phyloP scores from a whole-genome alignment of 2,113 vertebrate genomes.

The Microcebus tavaratra region DNA sequence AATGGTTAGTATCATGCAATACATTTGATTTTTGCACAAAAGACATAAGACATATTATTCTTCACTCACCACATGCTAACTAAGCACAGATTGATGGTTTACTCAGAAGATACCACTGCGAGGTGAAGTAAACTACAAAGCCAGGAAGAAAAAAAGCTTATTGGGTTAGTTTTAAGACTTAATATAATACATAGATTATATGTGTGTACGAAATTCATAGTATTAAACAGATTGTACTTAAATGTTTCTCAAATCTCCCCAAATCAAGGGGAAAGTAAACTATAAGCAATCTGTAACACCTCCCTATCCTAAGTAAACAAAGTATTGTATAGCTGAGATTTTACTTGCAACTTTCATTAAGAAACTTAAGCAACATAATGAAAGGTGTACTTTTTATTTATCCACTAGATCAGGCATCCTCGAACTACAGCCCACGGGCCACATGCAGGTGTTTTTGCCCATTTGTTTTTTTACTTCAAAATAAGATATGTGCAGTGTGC shows the following conservation, averaged over 20 bases:
- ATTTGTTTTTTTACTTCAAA: too few relatives aligned
- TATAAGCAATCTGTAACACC: background rate
- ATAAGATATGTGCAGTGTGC: too few relatives aligned
- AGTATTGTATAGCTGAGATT: background rate
- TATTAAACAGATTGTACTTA: constrained; percentile 41
- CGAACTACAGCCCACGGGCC: too few relatives aligned
- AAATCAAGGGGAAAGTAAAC: background rate
- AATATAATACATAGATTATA: constrained; percentile 42
- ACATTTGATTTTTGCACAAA: constrained; percentile 66
- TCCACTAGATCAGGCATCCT: background rate
- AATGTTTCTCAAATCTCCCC: constrained; percentile 1
- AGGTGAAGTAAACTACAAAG: constrained; percentile 89
- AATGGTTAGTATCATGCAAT: constrained; percentile 63
- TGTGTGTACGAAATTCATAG: background rate
- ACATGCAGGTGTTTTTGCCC: too few relatives aligned
- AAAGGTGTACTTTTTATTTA: constrained; percentile 2
- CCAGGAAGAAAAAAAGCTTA: constrained; percentile 87
- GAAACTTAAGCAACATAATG: constrained; percentile 11
- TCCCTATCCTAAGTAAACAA: background rate
- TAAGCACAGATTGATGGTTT: constrained; percentile 85
- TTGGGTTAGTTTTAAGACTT: constrained; percentile 80
- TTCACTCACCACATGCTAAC: constrained; percentile 88
- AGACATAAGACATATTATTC: constrained; percentile 72
- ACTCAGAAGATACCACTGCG: constrained; percentile 90
- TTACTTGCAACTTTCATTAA: constrained; percentile 23